Conservation (phyloP, 2,888 invertebrate species). For the Sisyra terminalis region DNA sequence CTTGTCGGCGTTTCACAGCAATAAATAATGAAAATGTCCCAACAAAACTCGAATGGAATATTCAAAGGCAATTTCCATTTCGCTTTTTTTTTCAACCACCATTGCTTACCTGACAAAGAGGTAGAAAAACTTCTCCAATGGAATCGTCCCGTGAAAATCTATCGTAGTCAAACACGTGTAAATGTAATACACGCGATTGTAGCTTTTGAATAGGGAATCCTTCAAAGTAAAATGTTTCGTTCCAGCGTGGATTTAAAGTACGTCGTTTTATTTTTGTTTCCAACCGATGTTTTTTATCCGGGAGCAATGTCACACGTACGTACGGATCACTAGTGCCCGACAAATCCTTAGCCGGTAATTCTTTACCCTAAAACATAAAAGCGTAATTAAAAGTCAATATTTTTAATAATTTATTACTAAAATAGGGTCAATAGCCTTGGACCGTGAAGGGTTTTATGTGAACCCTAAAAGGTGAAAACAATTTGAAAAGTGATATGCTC, state of each 20-base stretch:
- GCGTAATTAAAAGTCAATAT: slow-evolving; percentile 3
- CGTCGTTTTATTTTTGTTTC: slow-evolving; percentile 86
- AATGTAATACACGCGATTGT: slow-evolving; percentile 77
- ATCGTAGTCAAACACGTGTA: slow-evolving; percentile 90
- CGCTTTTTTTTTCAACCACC: background rate
- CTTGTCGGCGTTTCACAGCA: background rate
- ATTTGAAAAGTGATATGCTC: no score
- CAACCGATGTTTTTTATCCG: slow-evolving; percentile 81
- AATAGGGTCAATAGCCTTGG: no score
- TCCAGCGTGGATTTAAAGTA: slow-evolving; percentile 83
- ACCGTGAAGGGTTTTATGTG: no score
- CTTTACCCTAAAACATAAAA: slow-evolving; percentile 54
- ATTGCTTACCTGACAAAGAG: slow-evolving; percentile 65
- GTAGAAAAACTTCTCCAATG: slow-evolving; percentile 84
- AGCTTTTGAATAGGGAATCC: slow-evolving; percentile 88
- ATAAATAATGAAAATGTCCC: background rate
- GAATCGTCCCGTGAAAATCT: slow-evolving; percentile 88
- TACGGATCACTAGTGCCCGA: slow-evolving; percentile 88
- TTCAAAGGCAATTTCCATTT: background rate
- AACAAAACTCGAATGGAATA: background rate
- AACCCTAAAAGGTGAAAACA: no score
- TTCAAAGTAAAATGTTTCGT: slow-evolving; percentile 89
- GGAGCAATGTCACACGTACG: slow-evolving; percentile 73
- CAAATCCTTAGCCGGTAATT: slow-evolving; percentile 83
- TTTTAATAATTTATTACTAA: background rate